phyloP scores from a whole-genome alignment of 2,797 vertebrate species.

The Scolopax rusticola region DNA sequence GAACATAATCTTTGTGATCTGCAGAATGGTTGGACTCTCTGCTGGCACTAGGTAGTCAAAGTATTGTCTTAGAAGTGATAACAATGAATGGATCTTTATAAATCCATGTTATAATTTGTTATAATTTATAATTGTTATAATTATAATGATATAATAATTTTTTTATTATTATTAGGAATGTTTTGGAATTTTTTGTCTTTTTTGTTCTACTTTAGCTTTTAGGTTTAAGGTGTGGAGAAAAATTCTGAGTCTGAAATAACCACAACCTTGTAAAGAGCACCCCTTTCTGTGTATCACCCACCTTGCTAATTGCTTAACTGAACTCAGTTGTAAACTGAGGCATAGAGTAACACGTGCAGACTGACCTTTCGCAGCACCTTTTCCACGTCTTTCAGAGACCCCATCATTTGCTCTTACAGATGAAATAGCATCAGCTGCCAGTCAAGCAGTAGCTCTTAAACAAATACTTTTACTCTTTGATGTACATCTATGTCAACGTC shows the following conservation, averaged over 20 bases:
- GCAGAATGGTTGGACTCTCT: too few species aligned
- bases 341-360: rapidly evolving
- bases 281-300: background rate
- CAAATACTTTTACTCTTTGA: background rate
- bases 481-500: background rate
- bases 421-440: background rate
- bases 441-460: background rate
- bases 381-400: background rate
- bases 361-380: background rate
- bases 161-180: background rate
- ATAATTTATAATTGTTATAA: background rate
- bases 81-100: too few species aligned
- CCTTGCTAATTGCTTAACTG: background rate
- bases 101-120: too few species aligned
- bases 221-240: background rate
- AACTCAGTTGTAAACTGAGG: background rate
- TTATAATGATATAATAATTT: background rate
- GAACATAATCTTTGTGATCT: too few species aligned
- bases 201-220: background rate
- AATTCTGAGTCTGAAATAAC: background rate
- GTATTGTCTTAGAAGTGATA: too few species aligned
- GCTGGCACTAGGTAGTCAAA: too few species aligned
- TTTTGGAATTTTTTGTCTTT: background rate
- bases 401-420: background rate
- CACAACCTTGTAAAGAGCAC: background rate